A percentile compares a stretch with the other conserved stretches of the same genome.
phyloP scores from a whole-genome alignment of 2,797 vertebrate species.

The Brachymystax lenok region DNA sequence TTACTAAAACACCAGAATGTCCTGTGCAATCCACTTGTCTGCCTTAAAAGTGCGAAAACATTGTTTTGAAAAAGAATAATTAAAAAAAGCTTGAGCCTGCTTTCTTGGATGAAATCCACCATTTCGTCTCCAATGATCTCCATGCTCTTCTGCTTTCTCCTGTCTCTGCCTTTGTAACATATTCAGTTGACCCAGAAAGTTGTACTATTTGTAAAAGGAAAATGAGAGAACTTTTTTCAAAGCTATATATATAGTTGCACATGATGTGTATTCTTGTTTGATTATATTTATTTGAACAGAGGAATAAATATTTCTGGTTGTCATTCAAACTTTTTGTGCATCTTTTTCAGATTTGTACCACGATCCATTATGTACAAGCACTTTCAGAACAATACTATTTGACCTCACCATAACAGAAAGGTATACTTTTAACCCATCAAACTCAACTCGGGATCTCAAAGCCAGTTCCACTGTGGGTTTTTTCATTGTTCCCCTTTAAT shows the following conservation, averaged over 20 bases:
- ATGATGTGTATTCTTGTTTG: slow-evolving; percentile 55
- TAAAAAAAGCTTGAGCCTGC: slow-evolving; percentile 17
- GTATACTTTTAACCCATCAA: too few relatives aligned
- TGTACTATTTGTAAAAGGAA: slow-evolving; percentile 32
- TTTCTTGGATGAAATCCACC: slow-evolving; percentile 16
- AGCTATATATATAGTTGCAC: slow-evolving; percentile 47
- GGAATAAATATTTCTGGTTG: slow-evolving; percentile 69
- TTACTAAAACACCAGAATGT: slow-evolving; percentile 37
- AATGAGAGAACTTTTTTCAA: slow-evolving; percentile 26
- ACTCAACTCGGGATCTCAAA: too few relatives aligned
- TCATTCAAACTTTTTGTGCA: background rate
- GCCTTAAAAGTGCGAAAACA: slow-evolving; percentile 51
- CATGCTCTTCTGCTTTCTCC: slow-evolving; percentile 19
- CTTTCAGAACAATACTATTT: background rate
- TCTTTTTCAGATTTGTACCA: background rate
- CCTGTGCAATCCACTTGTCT: slow-evolving; percentile 37
- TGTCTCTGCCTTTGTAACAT: slow-evolving; percentile 26
- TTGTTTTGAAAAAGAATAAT: slow-evolving; percentile 1
- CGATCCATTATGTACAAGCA: background rate
- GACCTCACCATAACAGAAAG: background rate
- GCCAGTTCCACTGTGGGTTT: too few relatives aligned
- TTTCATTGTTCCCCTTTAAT: too few relatives aligned
- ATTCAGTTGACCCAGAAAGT: background rate
- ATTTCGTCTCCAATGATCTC: slow-evolving; percentile 8
- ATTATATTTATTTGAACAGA: slow-evolving; percentile 73